Evolutionary conservation across 2,888 invertebrate genomes (phyloP).

Genomic region (Sialis fuliginosa): DNA sequence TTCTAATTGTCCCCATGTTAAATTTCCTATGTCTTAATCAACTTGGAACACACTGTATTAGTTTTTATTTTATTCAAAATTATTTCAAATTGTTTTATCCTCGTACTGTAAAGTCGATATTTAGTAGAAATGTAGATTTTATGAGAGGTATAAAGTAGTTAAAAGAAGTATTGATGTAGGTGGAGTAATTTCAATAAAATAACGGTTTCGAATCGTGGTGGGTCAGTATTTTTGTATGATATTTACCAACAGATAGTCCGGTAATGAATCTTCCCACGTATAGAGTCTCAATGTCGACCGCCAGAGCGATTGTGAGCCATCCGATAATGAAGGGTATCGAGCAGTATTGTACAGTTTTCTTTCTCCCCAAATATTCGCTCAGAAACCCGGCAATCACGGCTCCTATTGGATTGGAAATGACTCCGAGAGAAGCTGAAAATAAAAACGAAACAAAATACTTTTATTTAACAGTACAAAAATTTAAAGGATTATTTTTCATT

Average conservation of each 20-base stretch:
- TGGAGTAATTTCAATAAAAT: no score
- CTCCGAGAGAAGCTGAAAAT: conserved; percentile 45
- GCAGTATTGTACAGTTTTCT: conserved; percentile 44
- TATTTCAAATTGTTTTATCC: no score
- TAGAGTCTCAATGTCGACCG: conserved; percentile 39
- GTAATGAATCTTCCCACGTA: conserved; percentile 51
- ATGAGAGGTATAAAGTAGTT: background rate
- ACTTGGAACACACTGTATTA: no score
- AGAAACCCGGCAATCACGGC: conserved; percentile 48
- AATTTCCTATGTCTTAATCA: no score
- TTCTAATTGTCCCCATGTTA: no score
- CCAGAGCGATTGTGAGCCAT: conserved; percentile 49
- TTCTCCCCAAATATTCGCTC: conserved; percentile 46
- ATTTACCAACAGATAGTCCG: conserved; percentile 47
- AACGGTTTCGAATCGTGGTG: no score
- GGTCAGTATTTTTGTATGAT: conserved; percentile 10
- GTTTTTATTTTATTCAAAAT: no score
- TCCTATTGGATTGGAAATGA: conserved; percentile 52
- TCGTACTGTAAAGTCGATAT: background rate
- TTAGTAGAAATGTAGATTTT: background rate
- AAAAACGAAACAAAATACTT: no score
- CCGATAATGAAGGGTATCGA: conserved; percentile 48
- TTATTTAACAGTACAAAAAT: no score
- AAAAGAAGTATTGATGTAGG: background rate
- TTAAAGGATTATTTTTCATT: no score